Evolutionary conservation across 23 tunicate genomes (phyloP), one percentile per base, ranked within the genome.

Genomic region (Trididemnum miniatum): DNA sequence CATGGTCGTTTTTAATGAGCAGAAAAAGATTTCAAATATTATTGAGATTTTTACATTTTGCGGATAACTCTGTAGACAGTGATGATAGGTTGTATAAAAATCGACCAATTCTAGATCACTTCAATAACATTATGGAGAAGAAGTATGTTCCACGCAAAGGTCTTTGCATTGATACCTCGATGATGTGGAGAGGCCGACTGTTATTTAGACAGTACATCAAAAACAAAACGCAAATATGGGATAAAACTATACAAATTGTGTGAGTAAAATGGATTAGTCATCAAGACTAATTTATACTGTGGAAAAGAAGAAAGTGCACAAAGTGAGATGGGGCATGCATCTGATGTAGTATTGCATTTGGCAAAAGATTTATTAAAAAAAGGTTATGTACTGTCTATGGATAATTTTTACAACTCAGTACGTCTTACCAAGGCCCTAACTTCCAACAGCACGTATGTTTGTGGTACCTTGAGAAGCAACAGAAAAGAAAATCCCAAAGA

Each of bases 401-500:
- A 62, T 62, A 62, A 62, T 26, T 62, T 62, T 62, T 62, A 62
- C 26, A 62, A 62, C 26, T 62, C 26, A 12, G 67, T 22, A 62
- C 29, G 25, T 62, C 67, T 62, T 12, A 62, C 67, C 29, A 62
- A 62, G 67, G 67, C 67, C 67, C 67, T 62, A 62, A 62, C 67
- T 62, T 62, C 67, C 67, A 62, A 62, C 25, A 62, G 25, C 67
- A 12, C 67, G 26, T 62, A 62, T 24, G 67, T 62, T 62, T 62
- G 67, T 24, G 67, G 67, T 24, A 62, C 67, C n/a, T 62, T 62
- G 67, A 22, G n/a, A 62, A 62, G 67, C 26, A 62, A 67, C 32
- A 67, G 15, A 67, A 67, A 67, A 33, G 75, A 32, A 31, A 67
- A 67, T 67, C 75, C 75, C n/a, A 67, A 67, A 67, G 75, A 67